Base-by-base conservation (phyloP, 2,113 vertebrate species). In the Engraulis encrasicolus region DNA sequence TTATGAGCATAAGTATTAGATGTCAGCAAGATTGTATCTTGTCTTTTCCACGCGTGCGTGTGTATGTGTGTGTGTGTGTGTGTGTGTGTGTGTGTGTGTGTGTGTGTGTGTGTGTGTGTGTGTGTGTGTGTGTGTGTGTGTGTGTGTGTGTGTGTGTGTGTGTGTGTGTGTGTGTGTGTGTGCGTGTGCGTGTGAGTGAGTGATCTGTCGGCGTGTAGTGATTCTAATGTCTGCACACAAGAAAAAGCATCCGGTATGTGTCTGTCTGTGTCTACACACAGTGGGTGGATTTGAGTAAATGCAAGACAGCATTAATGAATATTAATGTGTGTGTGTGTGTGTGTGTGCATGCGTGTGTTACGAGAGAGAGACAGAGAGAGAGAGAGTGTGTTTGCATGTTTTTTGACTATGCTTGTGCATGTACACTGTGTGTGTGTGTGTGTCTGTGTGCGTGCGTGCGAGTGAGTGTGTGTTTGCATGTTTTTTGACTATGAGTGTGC, bases 61-160 rank as follows among this genome's bases (percentile, higher is more conserved):
- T 52, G 78, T 37, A 82, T 36, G 80, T 20, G 77, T 50, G 37
- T 40, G 27, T 77, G 71, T 50, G 80, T 78, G 54, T 78, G 34
- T 61, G 78, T 38, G 34, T 85, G 78, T 80, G 27, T 61, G 48
- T 0, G 2, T 66, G 6, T 77, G n/a, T 36, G 50, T 38, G 14
- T 81, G 50, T 36, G 0, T 58, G 23, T 80, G 6, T 48, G 19
- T 27, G 19, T 79, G n/a, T 79, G 45, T n/a, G 14, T 50, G 23
- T n/a, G n/a, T n/a, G n/a, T n/a, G n/a, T n/a, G n/a, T 61, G 37
- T 45, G 40, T 19, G 50, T 80, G 79, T 14, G 38, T 50, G 79
- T 80, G 19, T 58, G 52, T 81, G 31, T 40, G 52, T 71, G 49
- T 66, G 50, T 14, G 48, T 58, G 50, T 38, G 37, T 50, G 45